These are phyloP conservation scores for Etheostoma nigrum DNA, from an alignment of 2,797 vertebrate species.

Conservation along the genomic window DNA sequence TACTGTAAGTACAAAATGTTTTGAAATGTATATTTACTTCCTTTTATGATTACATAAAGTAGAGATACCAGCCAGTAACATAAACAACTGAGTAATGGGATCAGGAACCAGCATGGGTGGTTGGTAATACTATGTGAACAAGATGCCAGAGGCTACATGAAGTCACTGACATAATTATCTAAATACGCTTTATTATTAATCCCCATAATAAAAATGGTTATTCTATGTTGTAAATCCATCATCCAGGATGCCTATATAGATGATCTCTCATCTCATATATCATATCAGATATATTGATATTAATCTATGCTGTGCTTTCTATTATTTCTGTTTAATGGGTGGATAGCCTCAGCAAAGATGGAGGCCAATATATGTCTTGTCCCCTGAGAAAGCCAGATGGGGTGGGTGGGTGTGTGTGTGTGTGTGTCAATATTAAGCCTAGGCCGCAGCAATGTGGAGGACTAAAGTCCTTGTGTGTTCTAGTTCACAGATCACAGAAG, in stretches of 20 bases:
- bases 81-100: conserved; percentile 44
- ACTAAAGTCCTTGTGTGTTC: conserved; percentile 67
- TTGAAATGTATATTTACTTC: conserved; percentile 38
- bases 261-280: neutral
- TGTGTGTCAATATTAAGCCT: conserved; percentile 46
- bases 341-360: conserved; percentile 21
- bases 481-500: conserved; percentile 66
- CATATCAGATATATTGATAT: neutral
- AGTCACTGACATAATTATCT: conserved; percentile 62
- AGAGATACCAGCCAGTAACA: conserved; percentile 51
- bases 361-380: conserved; percentile 57
- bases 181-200: conserved; percentile 65
- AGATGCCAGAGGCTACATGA: conserved; percentile 61
- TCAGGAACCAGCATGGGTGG: conserved; percentile 51
- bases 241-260: conserved; percentile 1
- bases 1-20: conserved; percentile 48
- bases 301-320: conserved; percentile 9
- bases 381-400: conserved; percentile 56
- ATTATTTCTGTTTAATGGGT: conserved; percentile 41
- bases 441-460: conserved; percentile 40
- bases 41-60: conserved; percentile 52
- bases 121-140: conserved; percentile 60
- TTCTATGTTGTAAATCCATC: conserved; percentile 37
- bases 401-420: neutral
- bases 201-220: conserved; percentile 44